Evolutionary conservation across 1,140 invertebrate genomes (phyloP).

Genomic region (Pseudoatta argentina): DNA sequence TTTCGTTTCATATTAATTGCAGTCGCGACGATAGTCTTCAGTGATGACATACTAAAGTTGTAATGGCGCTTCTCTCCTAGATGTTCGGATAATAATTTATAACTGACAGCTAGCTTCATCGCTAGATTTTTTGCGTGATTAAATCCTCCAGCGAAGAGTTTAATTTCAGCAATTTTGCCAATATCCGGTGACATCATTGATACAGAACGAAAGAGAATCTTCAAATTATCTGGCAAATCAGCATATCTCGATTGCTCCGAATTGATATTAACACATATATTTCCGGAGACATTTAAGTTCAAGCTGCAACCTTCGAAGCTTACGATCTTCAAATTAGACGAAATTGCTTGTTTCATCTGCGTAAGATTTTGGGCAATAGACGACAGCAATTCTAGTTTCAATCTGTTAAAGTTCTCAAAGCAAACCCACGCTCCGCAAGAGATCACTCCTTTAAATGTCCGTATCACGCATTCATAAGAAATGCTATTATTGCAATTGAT

Average conservation of each 20-base stretch:
- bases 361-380: slow-evolving; percentile 87
- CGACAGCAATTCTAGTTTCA: slow-evolving; percentile 87
- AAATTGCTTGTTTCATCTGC: slow-evolving; percentile 86
- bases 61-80: slow-evolving; percentile 88
- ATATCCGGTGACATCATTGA: slow-evolving; percentile 91
- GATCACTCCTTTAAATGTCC: slow-evolving; percentile 89
- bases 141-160: slow-evolving; percentile 90
- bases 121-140: slow-evolving; percentile 87
- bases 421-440: slow-evolving; percentile 90
- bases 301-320: slow-evolving; percentile 89
- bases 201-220: slow-evolving; percentile 89
- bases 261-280: slow-evolving; percentile 90
- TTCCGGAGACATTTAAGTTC: slow-evolving; percentile 87
- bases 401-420: slow-evolving; percentile 90
- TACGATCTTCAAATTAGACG: slow-evolving; percentile 85
- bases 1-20: slow-evolving; percentile 88
- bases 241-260: slow-evolving; percentile 87
- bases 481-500: slow-evolving; percentile 90
- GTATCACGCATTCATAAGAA: slow-evolving; percentile 88
- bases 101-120: slow-evolving; percentile 88
- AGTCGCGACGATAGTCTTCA: slow-evolving; percentile 88
- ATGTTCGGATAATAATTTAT: slow-evolving; percentile 89
- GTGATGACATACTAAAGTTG: slow-evolving; percentile 87
- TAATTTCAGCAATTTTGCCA: slow-evolving; percentile 89
- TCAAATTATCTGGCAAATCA: slow-evolving; percentile 90